Evolutionary conservation across 1,140 invertebrate species (phyloP), one percentile per base, ranked within the genome.

Genomic region (Rhagoletis zephyria): DNA sequence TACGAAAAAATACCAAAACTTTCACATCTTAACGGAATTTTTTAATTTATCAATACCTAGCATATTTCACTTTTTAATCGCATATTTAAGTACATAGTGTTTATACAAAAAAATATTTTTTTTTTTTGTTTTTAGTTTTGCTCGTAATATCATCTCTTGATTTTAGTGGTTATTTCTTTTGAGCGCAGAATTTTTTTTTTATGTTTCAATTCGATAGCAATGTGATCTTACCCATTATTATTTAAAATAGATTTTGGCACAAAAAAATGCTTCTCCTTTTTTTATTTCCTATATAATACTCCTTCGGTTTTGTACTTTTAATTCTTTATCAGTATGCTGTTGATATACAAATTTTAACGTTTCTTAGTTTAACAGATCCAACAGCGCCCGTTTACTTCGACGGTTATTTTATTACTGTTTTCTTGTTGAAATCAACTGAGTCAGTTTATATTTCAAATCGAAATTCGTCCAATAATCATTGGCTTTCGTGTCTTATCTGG

Each of bases 211-310:
- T 30, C 30, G n/a, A 6, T 3, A 67, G 42, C 30, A 65, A 6
- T n/a, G 30, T 30, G 16, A 3, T n/a, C 70, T 81, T 81, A 81
- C 74, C 74, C 74, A 81, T 81, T 56, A 9, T 81, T 56, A 56
- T n/a, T 81, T 42, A 10, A 42, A 16, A 3, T 30, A 48, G 10
- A 3, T 81, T 56, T 45, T 81, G 51, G 48, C n/a, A 30, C 48
- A 19, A 16, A 81, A 19, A 4, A 51, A 51, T 16, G 5, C 12
- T 70, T 40, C 4, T 74, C 9, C 10, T 51, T 45, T 40, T 67
- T 67, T 12, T 30, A 74, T 74, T 74, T n/a, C 6, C 5, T 7
- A 0, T 56, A 7, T 56, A 56, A 63, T 63, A 14, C 16, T 16
- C 61, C 16, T 63, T 63, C 16, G 12, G 4, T 14, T 12, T 63